A percentile compares a stretch with the other conserved stretches of the same genome.
Conservation (phyloP, 2,113 vertebrate species). For the Tretioscincus oriximinensis region DNA sequence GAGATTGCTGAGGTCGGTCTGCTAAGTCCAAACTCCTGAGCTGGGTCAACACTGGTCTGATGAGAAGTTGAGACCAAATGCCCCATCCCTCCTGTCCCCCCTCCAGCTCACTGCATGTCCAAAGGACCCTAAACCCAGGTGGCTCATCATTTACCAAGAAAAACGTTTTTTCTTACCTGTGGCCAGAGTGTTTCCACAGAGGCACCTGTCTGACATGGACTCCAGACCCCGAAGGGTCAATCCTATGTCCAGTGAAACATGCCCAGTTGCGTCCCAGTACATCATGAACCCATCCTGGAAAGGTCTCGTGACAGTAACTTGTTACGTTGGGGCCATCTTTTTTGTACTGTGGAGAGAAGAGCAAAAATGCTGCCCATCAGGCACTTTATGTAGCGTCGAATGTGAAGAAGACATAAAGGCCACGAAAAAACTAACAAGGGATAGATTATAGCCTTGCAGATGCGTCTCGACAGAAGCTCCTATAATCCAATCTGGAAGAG, state of each 20-base stretch:
- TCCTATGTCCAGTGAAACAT: slow-evolving; percentile 86
- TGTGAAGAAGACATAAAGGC: neutral
- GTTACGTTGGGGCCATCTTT: slow-evolving; percentile 75
- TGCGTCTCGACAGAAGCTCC: neutral
- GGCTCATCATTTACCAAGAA: neutral
- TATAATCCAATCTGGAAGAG: neutral
- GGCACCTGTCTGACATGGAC: slow-evolving; percentile 21
- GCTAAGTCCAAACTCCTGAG: too few species aligned
- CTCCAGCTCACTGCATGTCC: too few species aligned
- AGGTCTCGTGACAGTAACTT: slow-evolving; percentile 91
- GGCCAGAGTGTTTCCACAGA: slow-evolving; percentile 26
- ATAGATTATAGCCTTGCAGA: neutral
- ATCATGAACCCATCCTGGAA: slow-evolving; percentile 93
- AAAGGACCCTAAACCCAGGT: too few species aligned
- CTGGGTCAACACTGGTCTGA: too few species aligned
- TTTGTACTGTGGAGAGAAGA: slow-evolving; percentile 78
- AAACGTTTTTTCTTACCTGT: slow-evolving; percentile 41
- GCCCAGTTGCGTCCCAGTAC: slow-evolving; percentile 92
- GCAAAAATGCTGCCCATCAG: neutral
- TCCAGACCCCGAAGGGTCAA: slow-evolving; percentile 57
- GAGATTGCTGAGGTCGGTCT: too few species aligned
- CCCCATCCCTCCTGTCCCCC: too few species aligned
- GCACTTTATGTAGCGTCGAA: neutral
- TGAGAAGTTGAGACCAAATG: too few species aligned
- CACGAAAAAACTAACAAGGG: too few species aligned